A percentile compares a stretch with the other conserved stretches of the same genome.
phyloP scores from a whole-genome alignment of 2,113 vertebrate genomes.

The Microtus ochrogaster region DNA sequence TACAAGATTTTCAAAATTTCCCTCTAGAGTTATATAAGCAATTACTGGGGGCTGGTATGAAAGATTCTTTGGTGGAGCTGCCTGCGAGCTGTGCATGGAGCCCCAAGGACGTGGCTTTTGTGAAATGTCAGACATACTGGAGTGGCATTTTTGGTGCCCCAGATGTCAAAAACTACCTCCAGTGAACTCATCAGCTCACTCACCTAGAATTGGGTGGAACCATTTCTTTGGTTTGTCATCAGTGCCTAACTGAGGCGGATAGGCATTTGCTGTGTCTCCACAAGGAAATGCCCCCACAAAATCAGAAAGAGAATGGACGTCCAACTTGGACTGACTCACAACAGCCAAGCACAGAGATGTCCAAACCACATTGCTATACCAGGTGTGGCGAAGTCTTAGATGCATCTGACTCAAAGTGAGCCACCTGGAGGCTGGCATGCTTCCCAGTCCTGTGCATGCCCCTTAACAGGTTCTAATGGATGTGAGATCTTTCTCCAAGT shows the following conservation, averaged over 20 bases:
- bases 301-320: no score
- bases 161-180: no score
- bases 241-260: neutral
- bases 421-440: neutral
- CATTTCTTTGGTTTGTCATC: neutral
- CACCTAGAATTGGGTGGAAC: neutral
- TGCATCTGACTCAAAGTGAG: neutral
- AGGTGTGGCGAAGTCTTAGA: neutral
- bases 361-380: fast-evolving
- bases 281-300: neutral
- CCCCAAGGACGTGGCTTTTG: no score
- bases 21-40: neutral
- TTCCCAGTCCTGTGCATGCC: fast-evolving
- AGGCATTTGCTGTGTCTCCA: neutral
- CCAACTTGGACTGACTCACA: neutral
- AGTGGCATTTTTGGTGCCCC: neutral
- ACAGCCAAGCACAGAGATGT: fast-evolving
- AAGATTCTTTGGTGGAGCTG: neutral
- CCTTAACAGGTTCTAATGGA: neutral
- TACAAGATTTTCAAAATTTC: neutral
- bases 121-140: neutral
- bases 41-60: neutral
- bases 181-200: neutral
- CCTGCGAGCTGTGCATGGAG: neutral
- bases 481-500: neutral